Percentiles rank a stretch among this genome's conserved stretches.
Evolutionary conservation across 2,888 invertebrate genomes (phyloP).

Genomic region (Calameuta pallipes): DNA sequence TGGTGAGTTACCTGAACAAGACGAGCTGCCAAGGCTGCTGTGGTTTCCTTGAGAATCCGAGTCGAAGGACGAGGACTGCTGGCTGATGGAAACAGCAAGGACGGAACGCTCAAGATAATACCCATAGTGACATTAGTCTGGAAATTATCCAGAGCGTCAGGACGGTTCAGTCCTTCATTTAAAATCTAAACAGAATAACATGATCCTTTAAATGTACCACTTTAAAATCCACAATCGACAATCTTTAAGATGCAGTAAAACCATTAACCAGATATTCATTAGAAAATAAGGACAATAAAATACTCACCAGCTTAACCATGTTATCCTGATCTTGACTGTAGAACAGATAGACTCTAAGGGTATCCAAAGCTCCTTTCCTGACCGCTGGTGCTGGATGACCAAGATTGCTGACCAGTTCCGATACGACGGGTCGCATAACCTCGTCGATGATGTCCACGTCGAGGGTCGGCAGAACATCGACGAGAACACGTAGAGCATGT

Average conservation of each 20-base stretch:
- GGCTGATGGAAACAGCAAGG: slow-evolving; percentile 60
- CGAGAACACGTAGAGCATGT: slow-evolving; percentile 82
- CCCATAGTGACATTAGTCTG: slow-evolving; percentile 63
- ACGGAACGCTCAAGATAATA: slow-evolving; percentile 62
- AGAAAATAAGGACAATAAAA: background rate
- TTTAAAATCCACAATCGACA: background rate
- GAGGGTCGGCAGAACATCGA: slow-evolving; percentile 82
- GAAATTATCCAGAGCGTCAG: slow-evolving; percentile 51
- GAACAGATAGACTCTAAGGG: slow-evolving; percentile 78
- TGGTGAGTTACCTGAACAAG: slow-evolving; percentile 69
- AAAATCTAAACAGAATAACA: slow-evolving; percentile 42
- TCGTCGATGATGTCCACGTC: slow-evolving; percentile 73
- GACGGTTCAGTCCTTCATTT: slow-evolving; percentile 28
- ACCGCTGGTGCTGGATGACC: slow-evolving; percentile 85
- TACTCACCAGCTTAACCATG: slow-evolving; percentile 72
- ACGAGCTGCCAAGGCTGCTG: slow-evolving; percentile 64
- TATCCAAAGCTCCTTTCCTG: slow-evolving; percentile 82
- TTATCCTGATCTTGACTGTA: slow-evolving; percentile 77
- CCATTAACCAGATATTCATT: background rate
- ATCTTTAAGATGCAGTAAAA: background rate
- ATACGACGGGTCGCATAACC: slow-evolving; percentile 73
- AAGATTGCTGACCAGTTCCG: slow-evolving; percentile 81
- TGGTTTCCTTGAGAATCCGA: slow-evolving; percentile 49
- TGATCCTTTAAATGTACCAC: background rate
- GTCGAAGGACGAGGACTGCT: slow-evolving; percentile 43